A percentile compares a stretch with the other conserved stretches of the same genome.
These are phyloP conservation scores for Antheraea pernyi DNA, from an alignment of 1,140 invertebrate species.

Conservation along the genomic window DNA sequence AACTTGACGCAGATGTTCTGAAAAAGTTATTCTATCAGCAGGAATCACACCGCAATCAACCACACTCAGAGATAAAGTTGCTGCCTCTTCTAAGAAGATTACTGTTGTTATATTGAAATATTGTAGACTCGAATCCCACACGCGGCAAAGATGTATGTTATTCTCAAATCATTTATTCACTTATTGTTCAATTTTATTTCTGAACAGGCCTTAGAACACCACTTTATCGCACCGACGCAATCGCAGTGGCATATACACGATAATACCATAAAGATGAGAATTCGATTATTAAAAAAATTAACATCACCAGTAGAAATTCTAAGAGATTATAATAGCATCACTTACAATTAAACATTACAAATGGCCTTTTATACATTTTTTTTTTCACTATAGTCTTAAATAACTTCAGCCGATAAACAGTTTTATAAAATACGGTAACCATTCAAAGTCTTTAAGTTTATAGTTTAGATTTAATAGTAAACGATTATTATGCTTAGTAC, in stretches of 20 bases:
- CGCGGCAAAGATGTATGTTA: too few relatives aligned
- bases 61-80: too few relatives aligned
- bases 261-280: conserved; percentile 1
- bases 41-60: too few relatives aligned
- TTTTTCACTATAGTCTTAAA: conserved; percentile 7
- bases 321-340: conserved; percentile 37
- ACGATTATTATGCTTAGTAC: not conserved
- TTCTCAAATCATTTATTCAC: too few relatives aligned
- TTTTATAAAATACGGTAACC: conserved; percentile 17
- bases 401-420: not conserved
- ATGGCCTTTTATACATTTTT: conserved; percentile 4
- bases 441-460: conserved; percentile 13
- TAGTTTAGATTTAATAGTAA: conserved; percentile 3
- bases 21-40: too few relatives aligned
- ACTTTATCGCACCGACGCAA: not conserved
- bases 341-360: conserved; percentile 8
- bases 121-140: too few relatives aligned
- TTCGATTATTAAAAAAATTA: conserved; percentile 6
- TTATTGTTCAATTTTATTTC: not conserved
- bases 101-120: too few relatives aligned
- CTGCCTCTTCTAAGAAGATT: too few relatives aligned
- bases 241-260: not conserved
- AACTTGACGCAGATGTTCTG: too few relatives aligned
- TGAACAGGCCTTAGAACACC: not conserved
- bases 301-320: conserved; percentile 49